A percentile compares a stretch with the other conserved stretches of the same genome.
phyloP scores from a whole-genome alignment of 37 sponge, comb jelly and placozoan genomes.

The Spongilla lacustris region DNA sequence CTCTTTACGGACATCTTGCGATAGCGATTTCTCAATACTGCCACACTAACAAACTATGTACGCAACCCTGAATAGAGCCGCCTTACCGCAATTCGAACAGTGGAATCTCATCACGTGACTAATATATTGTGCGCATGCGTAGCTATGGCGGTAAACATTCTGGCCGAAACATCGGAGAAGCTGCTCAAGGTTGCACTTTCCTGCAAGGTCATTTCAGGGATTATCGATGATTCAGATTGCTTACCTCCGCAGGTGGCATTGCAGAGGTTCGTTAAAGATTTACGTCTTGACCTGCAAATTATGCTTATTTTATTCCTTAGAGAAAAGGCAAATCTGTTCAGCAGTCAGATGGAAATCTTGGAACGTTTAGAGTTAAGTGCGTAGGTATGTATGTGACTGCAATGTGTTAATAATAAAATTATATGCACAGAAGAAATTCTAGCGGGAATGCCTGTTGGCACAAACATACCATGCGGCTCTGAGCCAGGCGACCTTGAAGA shows the following conservation, averaged over 20 bases:
- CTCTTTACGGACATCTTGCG: conserved; percentile 45
- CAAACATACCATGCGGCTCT: not conserved
- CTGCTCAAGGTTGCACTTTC: conserved; percentile 14
- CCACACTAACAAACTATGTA: not conserved
- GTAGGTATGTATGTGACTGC: not conserved
- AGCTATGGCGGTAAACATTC: conserved; percentile 4
- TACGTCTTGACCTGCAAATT: not conserved
- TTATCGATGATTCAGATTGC: not conserved
- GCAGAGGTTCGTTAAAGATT: not conserved
- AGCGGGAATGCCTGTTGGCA: not conserved
- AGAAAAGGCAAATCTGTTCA: conserved; percentile 13
- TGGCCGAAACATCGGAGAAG: not conserved
- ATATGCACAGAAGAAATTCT: not conserved
- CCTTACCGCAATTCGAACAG: conserved; percentile 1
- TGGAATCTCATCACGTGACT: not conserved
- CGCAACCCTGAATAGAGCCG: not conserved
- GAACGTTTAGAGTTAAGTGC: conserved; percentile 30
- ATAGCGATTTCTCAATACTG: not conserved
- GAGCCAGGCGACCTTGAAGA: not conserved
- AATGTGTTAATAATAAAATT: not conserved
- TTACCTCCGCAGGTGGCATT: not conserved
- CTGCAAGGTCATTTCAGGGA: conserved; percentile 5
- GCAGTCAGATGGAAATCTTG: not conserved
- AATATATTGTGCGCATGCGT: conserved; percentile 25
- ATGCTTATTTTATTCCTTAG: not conserved